A percentile compares a stretch with the other conserved stretches of the same genome.
These are phyloP conservation scores for Epicampocera succincta DNA, from an alignment of 2,888 invertebrate genomes.

Conservation along the genomic window DNA sequence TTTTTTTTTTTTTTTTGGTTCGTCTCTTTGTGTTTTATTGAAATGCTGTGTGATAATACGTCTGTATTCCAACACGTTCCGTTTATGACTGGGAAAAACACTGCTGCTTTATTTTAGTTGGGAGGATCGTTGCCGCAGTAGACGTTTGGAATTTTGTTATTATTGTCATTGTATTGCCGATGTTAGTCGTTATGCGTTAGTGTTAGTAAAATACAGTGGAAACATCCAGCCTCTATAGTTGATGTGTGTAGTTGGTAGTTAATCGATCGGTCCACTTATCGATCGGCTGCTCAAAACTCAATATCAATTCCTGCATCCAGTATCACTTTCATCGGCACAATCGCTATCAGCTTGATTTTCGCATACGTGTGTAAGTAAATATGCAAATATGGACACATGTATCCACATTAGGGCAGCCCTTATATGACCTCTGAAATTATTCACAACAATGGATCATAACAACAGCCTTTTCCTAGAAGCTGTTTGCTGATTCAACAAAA, in stretches of 20 bases:
- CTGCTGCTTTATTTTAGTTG: constrained; percentile 66
- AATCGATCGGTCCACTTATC: constrained; percentile 20
- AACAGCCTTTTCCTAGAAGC: too few relatives aligned
- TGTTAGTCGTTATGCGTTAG: constrained; percentile 44
- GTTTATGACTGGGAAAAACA: constrained; percentile 79
- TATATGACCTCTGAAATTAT: too few relatives aligned
- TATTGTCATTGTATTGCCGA: constrained; percentile 32
- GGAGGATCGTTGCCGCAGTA: constrained; percentile 66
- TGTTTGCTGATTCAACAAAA: too few relatives aligned
- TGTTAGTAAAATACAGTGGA: constrained; percentile 49
- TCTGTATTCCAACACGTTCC: constrained; percentile 81
- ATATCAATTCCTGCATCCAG: constrained; percentile 33
- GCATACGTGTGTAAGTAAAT: neutral
- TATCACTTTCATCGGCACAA: constrained; percentile 35
- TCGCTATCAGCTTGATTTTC: constrained; percentile 11
- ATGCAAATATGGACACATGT: too few relatives aligned
- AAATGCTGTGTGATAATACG: constrained; percentile 72
- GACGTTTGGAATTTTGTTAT: constrained; percentile 53
- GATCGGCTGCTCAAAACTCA: constrained; percentile 16
- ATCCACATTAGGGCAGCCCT: too few relatives aligned
- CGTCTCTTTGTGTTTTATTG: constrained; percentile 45
- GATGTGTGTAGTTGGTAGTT: constrained; percentile 47
- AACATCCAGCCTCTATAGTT: constrained; percentile 27
- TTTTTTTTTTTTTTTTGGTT: constrained; percentile 39
- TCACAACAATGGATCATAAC: too few relatives aligned